Base-by-base conservation (phyloP, 2,113 vertebrate genomes). In the Tapirus terrestris region DNA sequence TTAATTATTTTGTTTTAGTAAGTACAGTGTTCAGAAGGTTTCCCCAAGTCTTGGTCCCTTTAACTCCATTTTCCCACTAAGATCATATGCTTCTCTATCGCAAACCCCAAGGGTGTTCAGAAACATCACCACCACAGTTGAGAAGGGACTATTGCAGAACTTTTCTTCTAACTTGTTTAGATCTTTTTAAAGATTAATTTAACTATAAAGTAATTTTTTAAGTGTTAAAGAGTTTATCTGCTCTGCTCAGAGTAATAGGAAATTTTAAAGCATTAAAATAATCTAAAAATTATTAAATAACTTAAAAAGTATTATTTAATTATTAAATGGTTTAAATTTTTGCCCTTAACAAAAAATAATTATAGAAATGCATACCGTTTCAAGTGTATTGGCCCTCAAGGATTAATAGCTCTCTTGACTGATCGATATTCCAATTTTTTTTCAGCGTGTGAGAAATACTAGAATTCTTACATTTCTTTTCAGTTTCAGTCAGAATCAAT, bases 281-380 rank as follows among this genome's bases (percentile, higher is more conserved):
- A 68, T 25, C 63, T 79, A 45, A 70, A 77, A 56, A 80, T 70
- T 33, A 82, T 72, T 43, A 51, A 70, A n/a, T 70, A 48, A 51
- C 10, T 82, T 23, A 43, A 91, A 84, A 65, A 79, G 48, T 51
- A 33, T 56, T 67, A 76, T 27, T 86, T 53, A 36, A 67, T 67
- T 93, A 85, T 60, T 67, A 65, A 93, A 53, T 56, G 56, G 36
- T 70, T 94, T 68, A 63, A 90, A 94, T 76, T 83, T 96, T 68
- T 76, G 48, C 3, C 75, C n/a, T 56, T n/a, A 36, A 91, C n/a
- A 76, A 83, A 87, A 95, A 63, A 23, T 68, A 67, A 95, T 48
- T 53, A 45, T 6, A 51, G 61, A 60, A 48, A 68, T 82, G 29
- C 9, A 27, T 70, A 77, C n/a, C 14, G 39, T 80, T 13, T 89